A percentile compares a stretch with the other conserved stretches of the same genome.
Evolutionary conservation across 1,140 invertebrate genomes (phyloP).

Genomic region (Aricia agestis): DNA sequence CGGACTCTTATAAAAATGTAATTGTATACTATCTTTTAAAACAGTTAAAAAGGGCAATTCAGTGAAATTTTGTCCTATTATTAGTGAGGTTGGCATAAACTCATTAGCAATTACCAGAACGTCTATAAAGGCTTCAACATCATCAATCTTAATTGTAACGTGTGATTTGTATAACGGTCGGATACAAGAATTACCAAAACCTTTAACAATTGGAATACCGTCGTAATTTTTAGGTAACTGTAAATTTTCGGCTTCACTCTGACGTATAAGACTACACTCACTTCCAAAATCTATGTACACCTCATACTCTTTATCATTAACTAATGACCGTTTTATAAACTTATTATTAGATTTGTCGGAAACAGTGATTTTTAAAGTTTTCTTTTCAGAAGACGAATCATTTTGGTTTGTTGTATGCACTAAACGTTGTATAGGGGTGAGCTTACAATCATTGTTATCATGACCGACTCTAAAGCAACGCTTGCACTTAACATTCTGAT

Average conservation of each 20-base stretch:
- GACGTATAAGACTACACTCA: conserved; percentile 25
- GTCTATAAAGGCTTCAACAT: conserved; percentile 25
- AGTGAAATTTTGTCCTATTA: conserved; percentile 31
- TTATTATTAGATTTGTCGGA: conserved; percentile 21
- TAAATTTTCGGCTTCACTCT: conserved; percentile 20
- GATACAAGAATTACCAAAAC: conserved; percentile 31
- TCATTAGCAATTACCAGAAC: conserved; percentile 25
- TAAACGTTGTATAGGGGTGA: conserved; percentile 9
- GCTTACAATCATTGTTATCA: conserved; percentile 28
- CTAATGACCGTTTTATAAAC: conserved; percentile 18
- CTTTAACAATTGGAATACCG: conserved; percentile 24
- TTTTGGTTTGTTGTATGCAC: too few relatives aligned
- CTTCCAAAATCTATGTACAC: conserved; percentile 30
- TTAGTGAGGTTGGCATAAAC: conserved; percentile 25
- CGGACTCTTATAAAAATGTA: conserved; percentile 25
- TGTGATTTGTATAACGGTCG: conserved; percentile 25
- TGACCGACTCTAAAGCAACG: conserved; percentile 27
- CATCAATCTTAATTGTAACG: conserved; percentile 29
- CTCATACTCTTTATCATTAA: conserved; percentile 22
- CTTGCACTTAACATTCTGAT: conserved; percentile 25
- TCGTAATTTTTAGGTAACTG: conserved; percentile 23
- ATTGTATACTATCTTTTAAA: conserved; percentile 17
- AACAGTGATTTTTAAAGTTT: conserved; percentile 22
- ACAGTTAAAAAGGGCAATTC: conserved; percentile 27
- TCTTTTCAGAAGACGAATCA: not conserved